Conservation (phyloP, 2,888 invertebrate species). For the Hirtodrosophila confusa region DNA sequence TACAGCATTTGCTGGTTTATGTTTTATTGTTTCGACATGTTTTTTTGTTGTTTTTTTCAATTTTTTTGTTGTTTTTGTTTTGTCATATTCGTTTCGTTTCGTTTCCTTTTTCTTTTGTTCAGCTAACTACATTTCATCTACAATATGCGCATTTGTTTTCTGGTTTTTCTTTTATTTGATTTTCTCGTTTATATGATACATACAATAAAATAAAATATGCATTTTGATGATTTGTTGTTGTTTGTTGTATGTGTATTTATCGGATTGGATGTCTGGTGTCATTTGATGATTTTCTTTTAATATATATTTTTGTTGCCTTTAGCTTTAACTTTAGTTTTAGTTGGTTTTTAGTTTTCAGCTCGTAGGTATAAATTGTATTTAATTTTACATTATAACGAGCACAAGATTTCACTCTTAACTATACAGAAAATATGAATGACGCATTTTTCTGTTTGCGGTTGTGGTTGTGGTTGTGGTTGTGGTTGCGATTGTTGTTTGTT, state of each 20-base stretch:
- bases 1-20: conserved; percentile 55
- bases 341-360: conserved; percentile 17
- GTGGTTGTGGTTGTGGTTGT: conserved; percentile 11
- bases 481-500: conserved; percentile 24
- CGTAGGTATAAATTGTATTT: conserved; percentile 35
- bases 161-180: conserved; percentile 60
- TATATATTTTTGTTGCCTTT: conserved; percentile 5
- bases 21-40: conserved; percentile 39
- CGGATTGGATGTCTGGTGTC: conserved; percentile 16
- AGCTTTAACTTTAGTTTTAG: conserved; percentile 1
- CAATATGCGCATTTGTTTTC: conserved; percentile 51
- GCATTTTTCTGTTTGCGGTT: conserved; percentile 15
- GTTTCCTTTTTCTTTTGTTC: conserved; percentile 33
- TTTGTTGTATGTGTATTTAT: conserved; percentile 11
- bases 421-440: conserved; percentile 53
- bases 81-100: conserved; percentile 36
- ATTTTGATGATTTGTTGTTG: conserved; percentile 46
- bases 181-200: conserved; percentile 56
- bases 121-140: conserved; percentile 68
- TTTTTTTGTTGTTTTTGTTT: conserved; percentile 30
- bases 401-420: conserved; percentile 38
- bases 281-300: conserved; percentile 14
- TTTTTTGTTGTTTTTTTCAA: conserved; percentile 21
- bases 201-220: conserved; percentile 64
- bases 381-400: conserved; percentile 32